Evolutionary conservation across 2,113 vertebrate species (phyloP).

Genomic region (Thalassoma bifasciatum): DNA sequence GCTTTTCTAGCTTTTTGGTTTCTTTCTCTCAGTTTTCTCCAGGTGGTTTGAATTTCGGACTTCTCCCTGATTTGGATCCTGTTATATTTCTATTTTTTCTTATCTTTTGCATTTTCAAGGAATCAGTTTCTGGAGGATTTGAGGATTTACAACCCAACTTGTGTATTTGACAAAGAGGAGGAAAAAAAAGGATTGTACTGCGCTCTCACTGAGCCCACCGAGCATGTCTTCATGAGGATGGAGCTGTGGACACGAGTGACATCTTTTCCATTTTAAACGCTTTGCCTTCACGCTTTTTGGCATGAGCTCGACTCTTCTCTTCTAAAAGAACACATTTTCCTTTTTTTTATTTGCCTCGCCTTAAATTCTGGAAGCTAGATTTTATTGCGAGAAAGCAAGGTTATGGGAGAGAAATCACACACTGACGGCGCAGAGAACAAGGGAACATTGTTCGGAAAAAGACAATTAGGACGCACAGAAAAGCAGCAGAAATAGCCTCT

Average conservation of each 20-base stretch:
- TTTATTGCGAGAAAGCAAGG: conserved; percentile 50
- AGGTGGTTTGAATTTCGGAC: conserved; percentile 38
- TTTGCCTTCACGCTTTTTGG: conserved; percentile 21
- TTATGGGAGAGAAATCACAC: conserved; percentile 78
- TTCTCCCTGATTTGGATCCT: conserved; percentile 46
- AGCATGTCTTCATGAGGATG: conserved; percentile 74
- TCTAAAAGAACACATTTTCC: conserved; percentile 7
- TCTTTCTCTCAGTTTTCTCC: conserved; percentile 44
- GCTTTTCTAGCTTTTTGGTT: conserved; percentile 43
- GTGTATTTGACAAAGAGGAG: conserved; percentile 24
- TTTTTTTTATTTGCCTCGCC: not conserved
- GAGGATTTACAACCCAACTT: conserved; percentile 67
- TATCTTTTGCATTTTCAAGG: conserved; percentile 8
- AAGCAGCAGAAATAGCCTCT: conserved; percentile 56
- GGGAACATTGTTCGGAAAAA: conserved; percentile 75
- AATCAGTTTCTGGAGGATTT: conserved; percentile 38
- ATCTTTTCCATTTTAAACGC: conserved; percentile 61
- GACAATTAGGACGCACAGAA: conserved; percentile 70
- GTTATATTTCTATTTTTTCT: not conserved
- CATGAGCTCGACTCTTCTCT: conserved; percentile 4
- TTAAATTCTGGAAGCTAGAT: conserved; percentile 44
- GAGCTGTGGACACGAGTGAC: conserved; percentile 70
- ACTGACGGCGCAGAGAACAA: conserved; percentile 73
- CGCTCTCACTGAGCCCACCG: conserved; percentile 47
- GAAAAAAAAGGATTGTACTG: conserved; percentile 45